Evolutionary conservation across 2,113 vertebrate genomes (phyloP).

Genomic region (Hirundichthys speculiger): DNA sequence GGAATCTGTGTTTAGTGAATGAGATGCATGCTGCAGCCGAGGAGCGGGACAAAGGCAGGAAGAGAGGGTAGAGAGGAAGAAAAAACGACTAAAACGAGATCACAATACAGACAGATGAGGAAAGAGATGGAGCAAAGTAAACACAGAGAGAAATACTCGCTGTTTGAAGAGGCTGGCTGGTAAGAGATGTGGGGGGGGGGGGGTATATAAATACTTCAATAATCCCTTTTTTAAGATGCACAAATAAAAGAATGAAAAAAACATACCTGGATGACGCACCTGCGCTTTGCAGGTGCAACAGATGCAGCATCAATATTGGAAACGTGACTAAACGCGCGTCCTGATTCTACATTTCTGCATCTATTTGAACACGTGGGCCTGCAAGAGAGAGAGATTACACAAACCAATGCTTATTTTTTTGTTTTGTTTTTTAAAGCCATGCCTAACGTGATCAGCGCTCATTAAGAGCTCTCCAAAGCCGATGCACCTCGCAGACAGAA

Average conservation of each 20-base stretch:
- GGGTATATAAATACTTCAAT: conserved; percentile 42
- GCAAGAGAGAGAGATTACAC: conserved; percentile 21
- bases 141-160: conserved; percentile 52
- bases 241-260: too few relatives aligned
- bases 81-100: conserved; percentile 7
- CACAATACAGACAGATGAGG: conserved; percentile 27
- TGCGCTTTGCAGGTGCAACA: conserved; percentile 1
- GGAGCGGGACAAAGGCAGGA: not conserved
- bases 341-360: conserved; percentile 17
- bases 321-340: not conserved
- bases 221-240: conserved; percentile 42
- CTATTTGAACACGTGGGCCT: not conserved
- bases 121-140: conserved; percentile 43
- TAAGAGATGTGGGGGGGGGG: conserved; percentile 49
- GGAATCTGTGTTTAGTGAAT: conserved; percentile 49
- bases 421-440: conserved; percentile 20
- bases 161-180: conserved; percentile 55
- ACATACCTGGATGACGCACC: too few relatives aligned
- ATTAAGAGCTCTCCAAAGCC: conserved; percentile 69
- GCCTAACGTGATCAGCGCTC: conserved; percentile 67
- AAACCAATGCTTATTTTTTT: conserved; percentile 23
- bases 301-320: not conserved
- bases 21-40: conserved; percentile 33
- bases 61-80: conserved; percentile 19
- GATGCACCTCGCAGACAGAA: conserved; percentile 58